Base-by-base conservation (phyloP, 64 coral and sea anemone species). In the Montipora efflorescens region DNA sequence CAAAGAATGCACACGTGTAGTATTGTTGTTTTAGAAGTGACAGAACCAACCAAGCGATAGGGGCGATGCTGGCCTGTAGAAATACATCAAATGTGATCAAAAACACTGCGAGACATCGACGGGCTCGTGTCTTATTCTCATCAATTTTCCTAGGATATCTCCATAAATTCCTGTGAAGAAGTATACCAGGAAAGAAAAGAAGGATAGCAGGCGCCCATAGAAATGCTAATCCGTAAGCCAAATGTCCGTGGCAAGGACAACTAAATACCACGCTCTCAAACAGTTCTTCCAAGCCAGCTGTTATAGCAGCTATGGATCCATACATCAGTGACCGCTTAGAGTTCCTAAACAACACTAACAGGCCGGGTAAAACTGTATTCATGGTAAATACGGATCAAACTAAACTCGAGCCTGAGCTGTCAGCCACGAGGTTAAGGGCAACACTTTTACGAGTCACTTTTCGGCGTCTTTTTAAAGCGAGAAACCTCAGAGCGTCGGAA, bases 21-120 rank as follows among this genome's bases (percentile, higher is more conserved):
- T 84, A 84, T 8, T 70, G 59, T 49, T 84, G 82, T n/a, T 48
- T 59, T 48, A 84, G 64, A 84, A 84, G 64, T 2, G 82, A 84
- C 6, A 84, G 8, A 44, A 70, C 82, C 2, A 84, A 19, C 82
- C 82, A 84, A 15, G 62, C 59, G 18, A 11, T 5, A 2, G 82
- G 82, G 4, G 82, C 82, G 18, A 84, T 21, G 20, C 61, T 5
- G 20, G 79, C 79, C 8, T 19, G 8, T 62, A 82, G 8, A 10
- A 82, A 82, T 25, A 82, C 10, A 59, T 82, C 61, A 14, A 67
- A 43, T 21, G 82, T 70, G 7, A 19, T 1, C 7, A 70, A 23
- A 5, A 84, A 18, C 2, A 59, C 28, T 19, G 7, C 47, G 7
- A 83, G 3, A 3, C 16, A 67, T 25, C 58, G 58, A 67, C 1